These are phyloP conservation scores for Xenentodon cancila DNA, from an alignment of 2,797 vertebrate genomes.

Conservation along the genomic window DNA sequence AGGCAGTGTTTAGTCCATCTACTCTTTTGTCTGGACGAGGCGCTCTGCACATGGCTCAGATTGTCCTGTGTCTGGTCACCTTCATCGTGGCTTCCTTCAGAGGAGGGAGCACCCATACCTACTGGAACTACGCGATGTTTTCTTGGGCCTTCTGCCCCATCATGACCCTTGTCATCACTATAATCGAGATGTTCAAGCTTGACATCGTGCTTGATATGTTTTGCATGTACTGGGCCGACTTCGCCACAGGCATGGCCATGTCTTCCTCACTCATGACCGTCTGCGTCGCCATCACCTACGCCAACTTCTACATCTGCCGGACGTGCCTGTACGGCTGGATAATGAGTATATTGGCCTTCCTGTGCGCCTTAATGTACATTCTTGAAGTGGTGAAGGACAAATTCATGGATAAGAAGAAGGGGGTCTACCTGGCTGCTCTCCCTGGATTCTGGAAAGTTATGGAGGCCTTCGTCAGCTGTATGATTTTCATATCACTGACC, in stretches of 20 bases:
- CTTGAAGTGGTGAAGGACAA: conserved; percentile 80
- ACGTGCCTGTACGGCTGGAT: conserved; percentile 65
- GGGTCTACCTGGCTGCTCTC: conserved; percentile 81
- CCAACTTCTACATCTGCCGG: conserved; percentile 70
- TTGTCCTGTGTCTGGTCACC: conserved; percentile 61
- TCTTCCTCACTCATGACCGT: conserved; percentile 82
- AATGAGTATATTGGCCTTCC: conserved; percentile 74
- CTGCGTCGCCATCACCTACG: conserved; percentile 81
- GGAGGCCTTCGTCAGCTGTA: conserved; percentile 85
- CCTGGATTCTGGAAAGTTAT: conserved; percentile 87
- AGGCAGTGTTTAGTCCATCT: conserved; percentile 58
- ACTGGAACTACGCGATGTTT: conserved; percentile 85
- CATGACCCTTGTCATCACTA: conserved; percentile 81
- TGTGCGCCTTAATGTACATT: conserved; percentile 77
- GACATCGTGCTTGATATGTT: conserved; percentile 40
- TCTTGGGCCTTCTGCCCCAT: conserved; percentile 85
- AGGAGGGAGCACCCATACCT: conserved; percentile 59
- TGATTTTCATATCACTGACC: conserved; percentile 84
- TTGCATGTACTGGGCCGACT: conserved; percentile 78
- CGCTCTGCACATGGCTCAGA: conserved; percentile 67
- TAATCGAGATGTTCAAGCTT: conserved; percentile 82
- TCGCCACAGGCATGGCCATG: conserved; percentile 86
- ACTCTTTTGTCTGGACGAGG: conserved; percentile 53
- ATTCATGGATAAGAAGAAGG: conserved; percentile 65
- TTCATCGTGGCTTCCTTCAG: conserved; percentile 56